Evolutionary conservation across 2,888 invertebrate species (phyloP).

Genomic region (Melieria picta): DNA sequence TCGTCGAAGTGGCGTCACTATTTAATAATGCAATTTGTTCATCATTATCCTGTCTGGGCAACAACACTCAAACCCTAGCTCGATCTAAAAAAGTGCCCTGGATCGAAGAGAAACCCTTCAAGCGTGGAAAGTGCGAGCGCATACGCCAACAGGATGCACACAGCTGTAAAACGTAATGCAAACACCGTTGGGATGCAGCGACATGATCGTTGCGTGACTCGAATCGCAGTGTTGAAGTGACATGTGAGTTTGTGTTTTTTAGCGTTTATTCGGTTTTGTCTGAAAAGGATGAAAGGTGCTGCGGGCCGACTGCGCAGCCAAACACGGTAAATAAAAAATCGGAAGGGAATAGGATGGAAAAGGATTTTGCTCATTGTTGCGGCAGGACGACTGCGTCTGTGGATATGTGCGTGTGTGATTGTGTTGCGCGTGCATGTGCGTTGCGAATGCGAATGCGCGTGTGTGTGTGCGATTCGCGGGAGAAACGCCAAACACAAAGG

Average conservation of each 20-base stretch:
- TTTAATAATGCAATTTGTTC: too few relatives aligned
- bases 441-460: neutral
- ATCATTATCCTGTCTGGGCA: too few relatives aligned
- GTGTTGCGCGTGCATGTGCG: neutral
- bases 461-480: conserved; percentile 17
- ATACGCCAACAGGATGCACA: neutral
- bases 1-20: too few relatives aligned
- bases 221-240: conserved; percentile 6
- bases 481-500: conserved; percentile 14
- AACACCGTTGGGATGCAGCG: neutral
- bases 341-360: conserved; percentile 40
- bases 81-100: neutral
- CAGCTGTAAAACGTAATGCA: neutral
- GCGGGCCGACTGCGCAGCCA: neutral
- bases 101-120: neutral
- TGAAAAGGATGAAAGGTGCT: conserved; percentile 2
- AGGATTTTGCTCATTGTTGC: conserved; percentile 43
- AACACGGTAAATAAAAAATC: conserved; percentile 25
- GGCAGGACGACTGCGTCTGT: conserved; percentile 33
- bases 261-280: neutral
- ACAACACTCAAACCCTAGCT: too few relatives aligned
- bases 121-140: neutral
- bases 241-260: conserved; percentile 32
- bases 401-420: conserved; percentile 11
- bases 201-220: neutral